Base-by-base conservation (phyloP, 1,140 invertebrate species). In the Camponotus vicinus region DNA sequence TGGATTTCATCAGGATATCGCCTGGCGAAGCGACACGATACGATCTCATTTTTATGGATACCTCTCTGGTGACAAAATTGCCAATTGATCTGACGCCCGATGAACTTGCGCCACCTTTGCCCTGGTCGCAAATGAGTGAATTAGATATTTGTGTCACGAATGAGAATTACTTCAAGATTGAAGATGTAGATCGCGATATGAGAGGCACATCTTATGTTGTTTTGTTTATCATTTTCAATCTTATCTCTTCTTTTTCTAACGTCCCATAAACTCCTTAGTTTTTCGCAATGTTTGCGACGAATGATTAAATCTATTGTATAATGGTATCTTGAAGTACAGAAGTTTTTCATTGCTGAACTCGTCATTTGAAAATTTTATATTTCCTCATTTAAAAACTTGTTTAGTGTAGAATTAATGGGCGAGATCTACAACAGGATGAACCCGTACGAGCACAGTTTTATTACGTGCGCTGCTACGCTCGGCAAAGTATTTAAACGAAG, bases 391-490 rank as follows among this genome's bases (percentile, higher is more conserved):
- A 1, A 15, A 40, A n/a, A 40, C 1, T 73, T 11, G 59, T 40
- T 49, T 5, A 32, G 15, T 79, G 6, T n/a, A 91, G 89, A 79
- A n/a, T 27, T 92, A 15, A 66, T 73, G 32, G 21, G 21, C 34
- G 63, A 88, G 37, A 88, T 92, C 5, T 92, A 84, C 27, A 13
- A 83, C 5, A 77, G 37, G 66, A 90, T 92, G 71, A 95, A 94
- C 0, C 91, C 95, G 0, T 96, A 96, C 85, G 96, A 96, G 88
- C 96, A 97, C 90, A 92, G 95, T 80, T 87, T 97, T 4, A 87
- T 97, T 0, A 96, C 96, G 90, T 96, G 95, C 78, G 95, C 95
- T 3, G 94, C 96, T 0, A 94, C 96, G 0, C 88, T 97, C 3
- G 96, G 96, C 4, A 92, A 95, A 5, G 93, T 95, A 13, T 97